phyloP scores from a whole-genome alignment of 2,888 invertebrate genomes.

The Thysanoteuthis rhombus region DNA sequence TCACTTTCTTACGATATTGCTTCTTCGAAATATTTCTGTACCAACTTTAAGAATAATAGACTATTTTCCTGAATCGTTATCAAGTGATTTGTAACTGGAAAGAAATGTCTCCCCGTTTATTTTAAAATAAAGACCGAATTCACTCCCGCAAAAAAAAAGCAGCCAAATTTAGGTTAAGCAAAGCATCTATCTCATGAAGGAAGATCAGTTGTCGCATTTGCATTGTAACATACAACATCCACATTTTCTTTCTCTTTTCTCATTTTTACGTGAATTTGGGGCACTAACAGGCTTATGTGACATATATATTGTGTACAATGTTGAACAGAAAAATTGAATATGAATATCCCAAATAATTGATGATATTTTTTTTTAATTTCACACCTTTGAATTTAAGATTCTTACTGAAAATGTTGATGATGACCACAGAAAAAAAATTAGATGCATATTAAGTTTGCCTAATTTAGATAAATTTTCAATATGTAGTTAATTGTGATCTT shows the following conservation, averaged over 20 bases:
- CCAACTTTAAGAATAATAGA: background rate
- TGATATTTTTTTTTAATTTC: background rate
- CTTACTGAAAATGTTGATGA: background rate
- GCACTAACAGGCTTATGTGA: background rate
- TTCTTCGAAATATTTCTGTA: background rate
- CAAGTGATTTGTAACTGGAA: background rate
- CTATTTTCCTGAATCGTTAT: background rate
- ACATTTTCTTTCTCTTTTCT: background rate
- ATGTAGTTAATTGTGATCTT: background rate
- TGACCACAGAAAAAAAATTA: background rate
- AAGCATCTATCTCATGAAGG: background rate
- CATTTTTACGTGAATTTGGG: background rate
- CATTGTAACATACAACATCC: too few relatives aligned
- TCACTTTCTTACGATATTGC: background rate
- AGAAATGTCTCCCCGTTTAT: background rate
- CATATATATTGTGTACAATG: background rate
- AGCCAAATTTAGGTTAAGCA: background rate
- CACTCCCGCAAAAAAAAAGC: background rate
- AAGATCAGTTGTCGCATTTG: background rate
- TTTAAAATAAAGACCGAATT: background rate
- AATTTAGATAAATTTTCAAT: too few relatives aligned
- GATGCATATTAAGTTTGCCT: too few relatives aligned
- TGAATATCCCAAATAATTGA: background rate
- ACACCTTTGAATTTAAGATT: background rate
- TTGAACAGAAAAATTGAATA: too few relatives aligned